A percentile compares a stretch with the other conserved stretches of the same genome.
Conservation (phyloP, 2,888 invertebrate species). For the Invenusta paracnida region DNA sequence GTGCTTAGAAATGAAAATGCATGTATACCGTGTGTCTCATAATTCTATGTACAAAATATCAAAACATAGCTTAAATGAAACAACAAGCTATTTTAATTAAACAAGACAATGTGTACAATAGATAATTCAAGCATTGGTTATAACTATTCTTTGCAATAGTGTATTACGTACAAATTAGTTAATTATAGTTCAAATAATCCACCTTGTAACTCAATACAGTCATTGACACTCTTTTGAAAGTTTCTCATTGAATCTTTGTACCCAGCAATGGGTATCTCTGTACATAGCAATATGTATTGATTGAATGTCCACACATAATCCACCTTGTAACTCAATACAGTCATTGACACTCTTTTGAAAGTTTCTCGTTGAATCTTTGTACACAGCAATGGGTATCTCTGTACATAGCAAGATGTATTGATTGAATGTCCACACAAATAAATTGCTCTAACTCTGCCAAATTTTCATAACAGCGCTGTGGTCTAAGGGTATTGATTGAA, state of each 20-base stretch:
- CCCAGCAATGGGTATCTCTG: too few relatives aligned
- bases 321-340: not conserved
- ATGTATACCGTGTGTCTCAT: too few relatives aligned
- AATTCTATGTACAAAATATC: not conserved
- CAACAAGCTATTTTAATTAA: not conserved
- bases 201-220: not conserved
- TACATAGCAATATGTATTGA: not conserved
- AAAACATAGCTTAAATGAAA: not conserved
- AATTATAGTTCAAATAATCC: not conserved
- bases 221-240: not conserved
- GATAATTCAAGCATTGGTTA: not conserved
- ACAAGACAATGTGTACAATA: not conserved
- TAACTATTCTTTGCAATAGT: not conserved
- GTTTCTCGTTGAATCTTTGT: not conserved
- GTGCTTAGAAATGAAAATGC: too few relatives aligned
- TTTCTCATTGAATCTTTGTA: not conserved
- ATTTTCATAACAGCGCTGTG: not conserved
- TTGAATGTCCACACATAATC: not conserved
- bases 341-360: not conserved
- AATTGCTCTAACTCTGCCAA: not conserved
- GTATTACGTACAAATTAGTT: not conserved
- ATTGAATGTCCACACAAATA: not conserved
- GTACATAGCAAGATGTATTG: not conserved
- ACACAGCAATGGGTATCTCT: too few relatives aligned
- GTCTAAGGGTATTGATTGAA: not conserved